Percentiles rank a stretch among this genome's conserved stretches.
These are phyloP conservation scores for Cephonodes hylas DNA, from an alignment of 2,888 invertebrate species.

Conservation along the genomic window DNA sequence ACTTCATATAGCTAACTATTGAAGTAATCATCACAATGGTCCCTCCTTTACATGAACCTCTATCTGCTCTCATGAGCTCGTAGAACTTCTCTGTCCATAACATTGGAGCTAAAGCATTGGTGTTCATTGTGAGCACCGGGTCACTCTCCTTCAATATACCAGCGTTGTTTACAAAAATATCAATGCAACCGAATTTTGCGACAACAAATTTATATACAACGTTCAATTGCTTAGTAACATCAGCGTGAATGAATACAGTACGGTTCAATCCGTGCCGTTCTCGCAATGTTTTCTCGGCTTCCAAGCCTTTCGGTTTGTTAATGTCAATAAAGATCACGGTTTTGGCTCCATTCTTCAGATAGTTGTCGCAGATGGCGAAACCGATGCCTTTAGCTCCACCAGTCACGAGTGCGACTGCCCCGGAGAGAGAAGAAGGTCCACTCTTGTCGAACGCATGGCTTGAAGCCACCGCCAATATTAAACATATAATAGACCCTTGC, in stretches of 20 bases:
- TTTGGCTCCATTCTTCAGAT: conserved; percentile 59
- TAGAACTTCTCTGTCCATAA: conserved; percentile 70
- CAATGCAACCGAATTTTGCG: conserved; percentile 44
- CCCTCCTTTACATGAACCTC: conserved; percentile 79
- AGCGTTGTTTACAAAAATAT: conserved; percentile 65
- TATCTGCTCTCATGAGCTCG: conserved; percentile 75
- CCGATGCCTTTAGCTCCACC: conserved; percentile 79
- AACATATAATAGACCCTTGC: too few species aligned
- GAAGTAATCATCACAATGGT: conserved; percentile 83
- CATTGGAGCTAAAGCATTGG: conserved; percentile 47
- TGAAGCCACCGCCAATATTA: too few species aligned
- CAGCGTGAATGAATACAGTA: conserved; percentile 66
- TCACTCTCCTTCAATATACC: conserved; percentile 44
- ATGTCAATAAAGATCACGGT: conserved; percentile 36
- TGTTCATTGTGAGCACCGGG: conserved; percentile 34
- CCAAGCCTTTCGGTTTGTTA: conserved; percentile 39
- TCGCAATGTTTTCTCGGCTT: conserved; percentile 56
- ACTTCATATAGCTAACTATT: conserved; percentile 73
- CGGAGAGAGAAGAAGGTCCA: too few species aligned
- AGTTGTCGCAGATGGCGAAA: conserved; percentile 58
- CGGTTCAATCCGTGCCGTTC: conserved; percentile 60
- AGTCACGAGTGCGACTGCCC: conserved; percentile 56
- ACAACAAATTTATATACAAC: conserved; percentile 44
- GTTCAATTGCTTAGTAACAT: conserved; percentile 69
- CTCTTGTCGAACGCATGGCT: too few species aligned